A percentile compares a stretch with the other conserved stretches of the same genome.
phyloP scores from a whole-genome alignment of 1,140 invertebrate genomes.

The Drosophila orosa region DNA sequence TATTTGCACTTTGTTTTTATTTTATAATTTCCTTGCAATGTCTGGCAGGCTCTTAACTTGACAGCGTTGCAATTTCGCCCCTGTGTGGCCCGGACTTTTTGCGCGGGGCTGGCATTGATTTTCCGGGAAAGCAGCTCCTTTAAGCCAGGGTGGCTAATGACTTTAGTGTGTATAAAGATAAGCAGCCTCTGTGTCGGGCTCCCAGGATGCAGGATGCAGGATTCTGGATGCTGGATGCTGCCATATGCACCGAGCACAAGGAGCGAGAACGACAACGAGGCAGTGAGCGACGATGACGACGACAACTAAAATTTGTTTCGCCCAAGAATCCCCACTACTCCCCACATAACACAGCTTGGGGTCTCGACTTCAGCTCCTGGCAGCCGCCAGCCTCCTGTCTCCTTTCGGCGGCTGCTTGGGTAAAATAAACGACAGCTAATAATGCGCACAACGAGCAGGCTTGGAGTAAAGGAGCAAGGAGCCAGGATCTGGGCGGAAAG shows the following conservation, averaged over 20 bases:
- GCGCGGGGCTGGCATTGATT: constrained; percentile 52
- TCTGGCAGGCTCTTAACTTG: constrained; percentile 50
- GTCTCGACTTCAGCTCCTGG: constrained; percentile 16
- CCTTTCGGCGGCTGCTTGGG: constrained; percentile 49
- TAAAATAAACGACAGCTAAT: constrained; percentile 81
- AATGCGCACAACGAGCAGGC: constrained; percentile 73
- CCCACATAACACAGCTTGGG: constrained; percentile 31
- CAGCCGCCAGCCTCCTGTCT: constrained; percentile 12
- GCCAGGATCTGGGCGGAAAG: constrained; percentile 26
- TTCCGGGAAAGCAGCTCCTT: constrained; percentile 50
- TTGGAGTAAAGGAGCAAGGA: constrained; percentile 24
- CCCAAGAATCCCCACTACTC: constrained; percentile 24
- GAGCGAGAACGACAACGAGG: constrained; percentile 35
- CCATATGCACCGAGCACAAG: constrained; percentile 43
- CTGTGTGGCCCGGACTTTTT: constrained; percentile 9
- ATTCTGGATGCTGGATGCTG: constrained; percentile 17
- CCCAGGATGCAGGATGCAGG: constrained; percentile 20
- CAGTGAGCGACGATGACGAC: constrained; percentile 53
- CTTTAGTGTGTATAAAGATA: constrained; percentile 76
- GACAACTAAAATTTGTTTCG: constrained; percentile 74
- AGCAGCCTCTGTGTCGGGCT: constrained; percentile 43
- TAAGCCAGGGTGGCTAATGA: constrained; percentile 68
- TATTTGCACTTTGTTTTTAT: constrained; percentile 70
- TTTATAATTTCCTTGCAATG: constrained; percentile 58
- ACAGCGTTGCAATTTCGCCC: constrained; percentile 41